Evolutionary conservation across 2,113 vertebrate genomes (phyloP).

Genomic region (Heptranchias perlo): DNA sequence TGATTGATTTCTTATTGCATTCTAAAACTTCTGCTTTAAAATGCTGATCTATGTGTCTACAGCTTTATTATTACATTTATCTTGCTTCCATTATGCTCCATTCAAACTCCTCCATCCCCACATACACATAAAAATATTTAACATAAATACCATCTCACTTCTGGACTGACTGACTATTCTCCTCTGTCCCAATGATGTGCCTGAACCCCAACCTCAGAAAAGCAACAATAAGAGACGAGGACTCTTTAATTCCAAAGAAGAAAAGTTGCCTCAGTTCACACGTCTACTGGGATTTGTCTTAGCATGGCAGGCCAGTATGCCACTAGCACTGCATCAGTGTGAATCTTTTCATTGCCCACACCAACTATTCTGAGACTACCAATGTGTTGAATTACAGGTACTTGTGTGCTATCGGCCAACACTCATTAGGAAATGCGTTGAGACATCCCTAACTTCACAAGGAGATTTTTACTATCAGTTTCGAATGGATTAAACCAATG

Average conservation of each 20-base stretch:
- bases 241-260: not conserved
- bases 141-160: too few species aligned
- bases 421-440: not conserved
- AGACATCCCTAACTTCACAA: not conserved
- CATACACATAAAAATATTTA: too few species aligned
- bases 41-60: too few species aligned
- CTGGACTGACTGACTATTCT: too few species aligned
- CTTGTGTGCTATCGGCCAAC: not conserved
- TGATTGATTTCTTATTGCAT: too few species aligned
- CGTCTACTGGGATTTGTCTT: not conserved
- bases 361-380: not conserved
- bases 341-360: not conserved
- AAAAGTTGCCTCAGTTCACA: not conserved
- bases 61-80: too few species aligned
- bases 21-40: too few species aligned
- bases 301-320: not conserved
- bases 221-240: not conserved
- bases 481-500: not conserved
- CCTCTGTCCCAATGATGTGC: not conserved
- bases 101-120: too few species aligned
- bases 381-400: not conserved
- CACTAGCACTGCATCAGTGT: not conserved
- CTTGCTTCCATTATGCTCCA: too few species aligned
- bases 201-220: not conserved
- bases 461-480: not conserved